Base-by-base conservation (phyloP, 2,113 vertebrate species). In the Lanius ludovicianus region DNA sequence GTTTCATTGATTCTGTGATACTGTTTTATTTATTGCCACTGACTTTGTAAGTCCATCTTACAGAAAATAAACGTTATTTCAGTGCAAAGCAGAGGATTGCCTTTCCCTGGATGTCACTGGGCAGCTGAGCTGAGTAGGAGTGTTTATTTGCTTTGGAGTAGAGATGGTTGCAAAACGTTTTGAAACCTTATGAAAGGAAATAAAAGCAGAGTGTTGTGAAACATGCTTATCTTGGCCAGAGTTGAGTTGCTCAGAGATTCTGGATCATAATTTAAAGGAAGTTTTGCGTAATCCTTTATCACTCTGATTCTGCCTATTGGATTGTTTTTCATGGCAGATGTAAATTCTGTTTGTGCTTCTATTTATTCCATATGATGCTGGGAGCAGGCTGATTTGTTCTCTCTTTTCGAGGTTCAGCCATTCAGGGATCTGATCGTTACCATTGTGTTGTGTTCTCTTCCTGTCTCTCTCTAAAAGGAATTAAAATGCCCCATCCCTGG, bases 121-220 rank as follows among this genome's bases (percentile, higher is more conserved):
- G 4, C 56, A 62, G 70, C 50, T 44, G 3, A 28, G 67, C 53
- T 42, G 88, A 65, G 85, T 73, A 46, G 87, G 74, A 89, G 46
- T 63, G 30, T 94, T 93, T 96, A 21, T 94, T 96, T 96, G 70
- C 78, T 91, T 93, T 96, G 87, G 91, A 96, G 93, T 93, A 91
- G 84, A 7, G 44, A 9, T 41, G 78, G 21, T 90, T 96, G 89
- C 2, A 9, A 73, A 94, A 91, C 74, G 67, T 79, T 96, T 87
- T 71, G 87, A 87, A 86, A 85, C 50, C 37, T 64, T 30, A 11
- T 30, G 24, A 89, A 84, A 91, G 33, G 70, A 53, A 71, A 21
- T 30, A n/a, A 85, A 82, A 79, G 67, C 1, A 0, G 37, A 0
- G 6, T 23, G 2, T 89, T 96, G 74, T 67, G 87, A 82, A 96